Conservation (phyloP, 2,113 vertebrate species). For the Probosciger aterrimus region DNA sequence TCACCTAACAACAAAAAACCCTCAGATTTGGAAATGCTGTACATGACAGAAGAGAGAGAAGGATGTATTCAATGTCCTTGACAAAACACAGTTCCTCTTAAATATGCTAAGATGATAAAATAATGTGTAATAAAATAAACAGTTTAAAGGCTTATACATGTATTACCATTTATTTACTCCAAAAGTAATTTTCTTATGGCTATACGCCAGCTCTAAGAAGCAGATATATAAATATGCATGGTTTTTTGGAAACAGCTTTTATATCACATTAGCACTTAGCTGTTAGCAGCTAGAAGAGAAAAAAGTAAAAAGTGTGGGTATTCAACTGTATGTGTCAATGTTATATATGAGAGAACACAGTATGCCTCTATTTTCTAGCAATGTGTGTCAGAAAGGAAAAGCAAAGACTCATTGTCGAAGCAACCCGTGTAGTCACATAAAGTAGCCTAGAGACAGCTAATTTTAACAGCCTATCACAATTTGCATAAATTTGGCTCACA, state of each 20-base stretch:
- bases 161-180: neutral
- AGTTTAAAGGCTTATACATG: neutral
- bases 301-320: neutral
- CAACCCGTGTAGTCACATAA: neutral
- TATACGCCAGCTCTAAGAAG: neutral
- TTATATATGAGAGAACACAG: neutral
- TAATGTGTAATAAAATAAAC: neutral
- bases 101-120: neutral
- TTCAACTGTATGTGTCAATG: neutral
- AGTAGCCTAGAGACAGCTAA: neutral
- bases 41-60: neutral
- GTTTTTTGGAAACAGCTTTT: neutral
- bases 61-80: neutral
- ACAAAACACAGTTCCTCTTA: neutral
- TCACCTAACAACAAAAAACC: neutral
- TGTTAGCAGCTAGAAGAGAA: neutral
- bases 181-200: neutral
- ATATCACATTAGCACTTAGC: neutral
- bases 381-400: neutral
- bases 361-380: neutral
- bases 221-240: neutral
- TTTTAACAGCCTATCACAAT: neutral
- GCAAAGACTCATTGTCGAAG: neutral
- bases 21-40: neutral
- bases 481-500: constrained; percentile 1